phyloP scores from a whole-genome alignment of 92 coral and sea anemone species.

The Virgularia gustaviana region DNA sequence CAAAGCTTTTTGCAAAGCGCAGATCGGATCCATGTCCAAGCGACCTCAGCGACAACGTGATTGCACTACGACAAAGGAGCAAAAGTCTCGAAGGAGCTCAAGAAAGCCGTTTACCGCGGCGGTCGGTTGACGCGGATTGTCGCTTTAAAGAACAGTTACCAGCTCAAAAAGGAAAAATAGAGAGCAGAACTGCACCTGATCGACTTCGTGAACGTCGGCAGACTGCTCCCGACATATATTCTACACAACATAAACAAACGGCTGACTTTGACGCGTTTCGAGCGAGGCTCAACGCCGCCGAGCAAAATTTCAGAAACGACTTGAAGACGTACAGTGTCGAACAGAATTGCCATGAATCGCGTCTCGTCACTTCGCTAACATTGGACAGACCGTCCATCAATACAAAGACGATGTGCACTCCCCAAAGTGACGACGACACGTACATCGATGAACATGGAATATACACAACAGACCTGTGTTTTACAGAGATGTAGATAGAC shows the following conservation, averaged over 20 bases:
- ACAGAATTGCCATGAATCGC: neutral
- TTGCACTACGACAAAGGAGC: neutral
- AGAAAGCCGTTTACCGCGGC: too few species aligned
- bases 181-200: neutral
- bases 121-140: too few species aligned
- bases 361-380: neutral
- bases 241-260: neutral
- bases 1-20: neutral
- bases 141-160: too few species aligned
- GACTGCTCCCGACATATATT: too few species aligned
- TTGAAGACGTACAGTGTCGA: neutral
- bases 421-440: slow-evolving; percentile 17
- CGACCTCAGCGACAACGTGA: too few species aligned
- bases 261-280: neutral
- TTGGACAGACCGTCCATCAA: neutral
- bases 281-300: neutral
- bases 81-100: slow-evolving; percentile 33
- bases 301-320: neutral
- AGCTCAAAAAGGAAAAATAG: too few species aligned
- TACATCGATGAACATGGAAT: slow-evolving; percentile 34
- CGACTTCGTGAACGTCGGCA: too few species aligned
- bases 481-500: slow-evolving; percentile 25
- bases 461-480: slow-evolving; percentile 34
- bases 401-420: neutral
- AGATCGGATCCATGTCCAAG: too few species aligned